Conservation (phyloP, 2,888 invertebrate genomes). For the Aplocera efformata region DNA sequence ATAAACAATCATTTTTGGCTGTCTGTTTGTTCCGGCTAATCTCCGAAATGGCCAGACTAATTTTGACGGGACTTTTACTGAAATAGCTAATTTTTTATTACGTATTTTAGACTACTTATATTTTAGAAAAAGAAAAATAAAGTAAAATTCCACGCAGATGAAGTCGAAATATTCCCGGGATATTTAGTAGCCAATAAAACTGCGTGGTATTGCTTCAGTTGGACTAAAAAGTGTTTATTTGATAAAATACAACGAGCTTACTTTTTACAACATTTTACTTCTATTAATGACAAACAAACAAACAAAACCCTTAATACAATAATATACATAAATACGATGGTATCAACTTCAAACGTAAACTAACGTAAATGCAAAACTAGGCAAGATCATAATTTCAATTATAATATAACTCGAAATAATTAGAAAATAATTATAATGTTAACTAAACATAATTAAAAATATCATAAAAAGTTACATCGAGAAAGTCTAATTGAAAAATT, state of each 20-base stretch:
- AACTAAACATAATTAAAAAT: constrained; percentile 49
- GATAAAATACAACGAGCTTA: constrained; percentile 81
- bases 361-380: constrained; percentile 79
- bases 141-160: too few relatives aligned
- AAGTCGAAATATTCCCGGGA: too few relatives aligned
- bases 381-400: constrained; percentile 72
- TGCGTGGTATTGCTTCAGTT: constrained; percentile 74
- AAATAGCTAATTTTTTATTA: too few relatives aligned
- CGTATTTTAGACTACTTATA: too few relatives aligned
- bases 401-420: constrained; percentile 62
- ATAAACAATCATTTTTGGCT: too few relatives aligned
- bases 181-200: constrained; percentile 52
- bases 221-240: constrained; percentile 81
- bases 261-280: constrained; percentile 81
- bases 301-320: constrained; percentile 78
- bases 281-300: constrained; percentile 79
- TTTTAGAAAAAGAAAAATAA: too few relatives aligned
- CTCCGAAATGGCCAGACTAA: too few relatives aligned
- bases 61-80: too few relatives aligned
- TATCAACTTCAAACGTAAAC: constrained; percentile 78
- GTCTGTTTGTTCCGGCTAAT: too few relatives aligned
- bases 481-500: constrained; percentile 66
- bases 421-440: constrained; percentile 48
- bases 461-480: constrained; percentile 62
- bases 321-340: constrained; percentile 79